Base-by-base conservation (phyloP, 2,113 vertebrate genomes). In the Dipodomys ordii region DNA sequence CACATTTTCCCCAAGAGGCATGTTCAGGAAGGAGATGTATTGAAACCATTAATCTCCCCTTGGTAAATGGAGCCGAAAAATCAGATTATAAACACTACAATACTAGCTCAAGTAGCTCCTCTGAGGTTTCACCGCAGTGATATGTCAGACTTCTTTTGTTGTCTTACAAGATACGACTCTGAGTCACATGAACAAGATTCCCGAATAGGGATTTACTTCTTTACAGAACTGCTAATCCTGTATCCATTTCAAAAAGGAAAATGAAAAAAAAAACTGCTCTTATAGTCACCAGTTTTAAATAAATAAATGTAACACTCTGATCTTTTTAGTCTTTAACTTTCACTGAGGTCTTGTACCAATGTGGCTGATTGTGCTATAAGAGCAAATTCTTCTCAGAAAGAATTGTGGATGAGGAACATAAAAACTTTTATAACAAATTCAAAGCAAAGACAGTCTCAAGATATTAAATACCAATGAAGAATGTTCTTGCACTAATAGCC, bases 61-160 rank as follows among this genome's bases (percentile, higher is more conserved):
- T 83, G 91, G 83, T 88, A 35, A 83, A 57, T 28, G 23, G 72
- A 92, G 67, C 18, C 20, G 35, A 0, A 16, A 95, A 80, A 57
- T 91, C 86, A 95, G 88, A 77, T 90, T 79, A 79, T 92, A 92
- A 92, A 86, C 68, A 91, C 1, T 69, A 57, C 76, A 64, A 67
- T 28, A n/a, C 18, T 23, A 86, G 65, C 65, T 44, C 30, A 7
- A 39, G 46, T 35, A n/a, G 44, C 72, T 93, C 27, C 69, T 27
- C 32, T 68, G 65, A 90, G 67, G 28, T 32, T 74, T 64, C 49
- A 32, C 9, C 69, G 76, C 35, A 39, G 53, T 65, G 53, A 60
- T 64, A 1, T 68, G 35, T 62, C 39, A 72, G 74, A 72, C 3
- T 72, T 84, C 25, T 73, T 23, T 57, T 53, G 3, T 82, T 89